These are phyloP conservation scores for Amphiura filiformis DNA, from an alignment of 35 echinoderm and acorn worm species.

Conservation along the genomic window DNA sequence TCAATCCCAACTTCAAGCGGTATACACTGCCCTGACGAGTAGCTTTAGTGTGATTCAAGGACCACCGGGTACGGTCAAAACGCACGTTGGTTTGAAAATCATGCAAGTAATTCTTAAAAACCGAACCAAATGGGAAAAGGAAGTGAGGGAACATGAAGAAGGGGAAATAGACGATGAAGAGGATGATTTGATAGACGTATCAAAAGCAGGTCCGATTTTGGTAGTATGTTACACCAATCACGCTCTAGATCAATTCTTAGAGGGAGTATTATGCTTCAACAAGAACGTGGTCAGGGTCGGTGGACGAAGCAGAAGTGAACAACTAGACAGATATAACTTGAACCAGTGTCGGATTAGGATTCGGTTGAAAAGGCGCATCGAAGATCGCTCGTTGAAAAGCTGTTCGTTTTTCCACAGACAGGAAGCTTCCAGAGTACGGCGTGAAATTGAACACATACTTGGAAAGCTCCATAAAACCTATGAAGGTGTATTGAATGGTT, in stretches of 20 bases:
- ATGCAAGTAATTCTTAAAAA: slow-evolving; percentile 64
- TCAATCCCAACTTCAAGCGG: slow-evolving; percentile 27
- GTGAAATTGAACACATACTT: background rate
- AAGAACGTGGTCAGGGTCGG: slow-evolving; percentile 67
- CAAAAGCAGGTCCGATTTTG: slow-evolving; percentile 40
- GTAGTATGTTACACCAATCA: slow-evolving; percentile 92
- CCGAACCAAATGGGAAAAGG: background rate
- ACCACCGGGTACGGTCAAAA: slow-evolving; percentile 96
- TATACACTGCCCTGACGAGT: slow-evolving; percentile 56
- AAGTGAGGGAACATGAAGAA: background rate
- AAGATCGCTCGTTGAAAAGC: background rate
- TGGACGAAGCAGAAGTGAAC: slow-evolving; percentile 63
- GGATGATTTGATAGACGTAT: background rate
- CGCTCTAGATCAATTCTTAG: slow-evolving; percentile 88
- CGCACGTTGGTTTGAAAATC: slow-evolving; percentile 84
- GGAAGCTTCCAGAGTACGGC: background rate
- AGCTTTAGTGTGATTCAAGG: slow-evolving; percentile 84
- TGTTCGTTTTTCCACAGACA: background rate
- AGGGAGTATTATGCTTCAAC: slow-evolving; percentile 51
- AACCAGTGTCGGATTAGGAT: background rate
- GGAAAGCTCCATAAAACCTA: slow-evolving; percentile 15
- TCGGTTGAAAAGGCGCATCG: background rate
- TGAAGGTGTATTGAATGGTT: slow-evolving; percentile 13
- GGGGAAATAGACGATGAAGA: background rate
- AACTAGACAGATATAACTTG: slow-evolving; percentile 41